Conservation (phyloP, 2,113 vertebrate genomes). For the Etheostoma spectabile region DNA sequence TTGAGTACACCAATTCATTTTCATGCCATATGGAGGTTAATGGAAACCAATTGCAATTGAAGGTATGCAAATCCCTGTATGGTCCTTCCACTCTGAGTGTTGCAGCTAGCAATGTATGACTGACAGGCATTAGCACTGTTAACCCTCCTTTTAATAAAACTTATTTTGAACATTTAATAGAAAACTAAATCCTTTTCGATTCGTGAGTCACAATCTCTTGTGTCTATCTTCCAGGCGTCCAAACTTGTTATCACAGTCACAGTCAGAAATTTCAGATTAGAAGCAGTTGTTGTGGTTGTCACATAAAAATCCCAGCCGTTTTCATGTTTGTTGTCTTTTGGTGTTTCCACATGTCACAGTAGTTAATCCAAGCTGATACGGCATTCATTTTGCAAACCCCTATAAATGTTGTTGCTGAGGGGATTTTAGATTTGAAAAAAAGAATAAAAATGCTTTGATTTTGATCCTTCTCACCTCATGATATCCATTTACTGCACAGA, state of each 20-base stretch:
- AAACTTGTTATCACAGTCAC: neutral
- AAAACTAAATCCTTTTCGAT: constrained; percentile 20
- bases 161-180: constrained; percentile 1
- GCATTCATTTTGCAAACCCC: neutral
- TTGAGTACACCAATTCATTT: neutral
- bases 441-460: neutral
- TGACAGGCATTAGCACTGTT: neutral
- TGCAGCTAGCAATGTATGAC: neutral
- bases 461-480: neutral
- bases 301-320: neutral
- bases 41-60: constrained; percentile 1
- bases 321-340: neutral
- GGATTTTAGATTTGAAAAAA: neutral
- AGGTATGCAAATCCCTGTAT: neutral
- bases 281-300: constrained; percentile 13
- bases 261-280: constrained; percentile 6
- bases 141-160: neutral
- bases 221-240: neutral
- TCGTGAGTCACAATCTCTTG: constrained; percentile 24
- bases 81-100: neutral
- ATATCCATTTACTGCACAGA: constrained; percentile 16
- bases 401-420: neutral
- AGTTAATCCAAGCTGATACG: constrained; percentile 2
- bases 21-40: neutral
- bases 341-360: neutral